Base-by-base conservation (phyloP, 1,140 invertebrate species). In the Ceratina calcarata region DNA sequence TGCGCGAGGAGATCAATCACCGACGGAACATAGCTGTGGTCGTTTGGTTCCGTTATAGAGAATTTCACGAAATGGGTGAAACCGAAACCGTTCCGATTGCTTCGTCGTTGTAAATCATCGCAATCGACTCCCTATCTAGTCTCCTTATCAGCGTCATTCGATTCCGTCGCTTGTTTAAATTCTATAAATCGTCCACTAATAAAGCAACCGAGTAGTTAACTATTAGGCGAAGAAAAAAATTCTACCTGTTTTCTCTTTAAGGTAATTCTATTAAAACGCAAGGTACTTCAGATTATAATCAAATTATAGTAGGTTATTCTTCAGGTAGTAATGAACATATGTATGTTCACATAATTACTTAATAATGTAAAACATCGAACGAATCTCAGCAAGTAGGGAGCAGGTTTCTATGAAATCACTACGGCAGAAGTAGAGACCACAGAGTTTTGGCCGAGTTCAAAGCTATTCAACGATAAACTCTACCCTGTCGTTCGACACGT, bases 11-110 rank as follows among this genome's bases (percentile, higher is more conserved):
- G 82, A 84, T 78, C 77, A 86, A 87, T 86, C 86, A 84, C 80
- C 70, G 67, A 8, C 32, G 74, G 60, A 61, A 72, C 80, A 87
- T 86, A 86, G 51, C 80, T 87, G 86, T 73, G 86, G 80, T 83
- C 75, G 69, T 68, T 80, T 58, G 71, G 80, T 81, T 82, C 78
- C 82, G 84, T 84, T 84, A 81, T 68, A 64, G 80, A 75, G 79
- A 71, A 85, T 84, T 86, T 80, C 77, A 49, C 53, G 77, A 78
- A 82, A 86, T 86, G 71, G 74, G 51, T 58, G 51, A 61, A 1
- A 45, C 49, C 51, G 8, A 58, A 66, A 64, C 61, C 22, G 60
- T n/a, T 51, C 51, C 70, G 62, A 79, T 79, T 68, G 70, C 51
- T 60, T 49, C 27, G 70, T 73, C 62, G 53, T 57, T 79, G 58